Conservation (phyloP, 2,888 invertebrate genomes). For the Ophion costatus region DNA sequence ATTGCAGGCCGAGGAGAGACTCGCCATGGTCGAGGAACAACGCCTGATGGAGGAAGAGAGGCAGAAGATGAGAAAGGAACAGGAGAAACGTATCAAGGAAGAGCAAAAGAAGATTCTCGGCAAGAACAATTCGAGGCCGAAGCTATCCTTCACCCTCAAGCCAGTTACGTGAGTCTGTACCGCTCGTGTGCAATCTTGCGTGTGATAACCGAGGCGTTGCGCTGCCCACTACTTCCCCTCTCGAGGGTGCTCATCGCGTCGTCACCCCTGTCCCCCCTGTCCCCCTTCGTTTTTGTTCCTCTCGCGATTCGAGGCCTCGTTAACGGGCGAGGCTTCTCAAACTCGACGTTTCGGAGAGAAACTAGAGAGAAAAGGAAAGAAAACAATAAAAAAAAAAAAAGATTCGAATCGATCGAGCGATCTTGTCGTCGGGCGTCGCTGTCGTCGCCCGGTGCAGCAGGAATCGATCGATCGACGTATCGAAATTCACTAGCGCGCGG, state of each 20-base stretch:
- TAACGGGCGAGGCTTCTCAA: neutral
- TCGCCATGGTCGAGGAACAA: constrained; percentile 98
- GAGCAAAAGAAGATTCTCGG: constrained; percentile 99
- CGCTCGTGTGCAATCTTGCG: constrained; percentile 70
- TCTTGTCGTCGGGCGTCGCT: neutral
- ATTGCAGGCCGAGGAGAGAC: constrained; percentile 94
- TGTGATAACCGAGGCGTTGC: constrained; percentile 78
- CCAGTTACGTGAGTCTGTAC: constrained; percentile 88
- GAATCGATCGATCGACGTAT: constrained; percentile 24
- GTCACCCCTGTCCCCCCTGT: neutral
- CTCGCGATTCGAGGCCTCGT: neutral
- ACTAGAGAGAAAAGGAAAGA: neutral
- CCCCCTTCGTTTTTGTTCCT: constrained; percentile 1
- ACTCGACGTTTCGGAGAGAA: constrained; percentile 5
- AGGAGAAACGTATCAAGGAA: constrained; percentile 95
- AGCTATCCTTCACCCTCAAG: constrained; percentile 95
- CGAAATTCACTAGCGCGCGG: neutral
- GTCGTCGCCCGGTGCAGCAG: neutral
- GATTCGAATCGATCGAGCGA: constrained; percentile 8
- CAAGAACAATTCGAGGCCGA: constrained; percentile 98
- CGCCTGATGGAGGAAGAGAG: constrained; percentile 97
- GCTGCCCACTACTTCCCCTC: constrained; percentile 22
- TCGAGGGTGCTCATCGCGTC: neutral
- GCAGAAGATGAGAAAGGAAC: constrained; percentile 96
- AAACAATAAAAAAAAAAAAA: neutral